A percentile compares a stretch with the other conserved stretches of the same genome.
These are phyloP conservation scores for Tragulus kanchil DNA, from an alignment of 2,113 vertebrate genomes.

Conservation along the genomic window DNA sequence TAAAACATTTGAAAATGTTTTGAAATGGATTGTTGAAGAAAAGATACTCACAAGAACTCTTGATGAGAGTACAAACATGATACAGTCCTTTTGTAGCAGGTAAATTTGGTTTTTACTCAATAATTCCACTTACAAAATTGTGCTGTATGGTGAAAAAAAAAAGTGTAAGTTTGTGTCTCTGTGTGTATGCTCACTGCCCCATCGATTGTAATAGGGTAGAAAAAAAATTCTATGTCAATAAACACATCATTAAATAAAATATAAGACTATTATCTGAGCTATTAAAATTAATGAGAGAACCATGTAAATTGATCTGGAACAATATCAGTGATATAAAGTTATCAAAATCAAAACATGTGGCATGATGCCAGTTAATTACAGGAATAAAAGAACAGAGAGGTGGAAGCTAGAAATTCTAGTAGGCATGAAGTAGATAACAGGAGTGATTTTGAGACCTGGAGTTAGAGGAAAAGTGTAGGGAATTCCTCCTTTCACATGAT, in stretches of 20 bases:
- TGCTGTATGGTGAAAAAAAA: neutral
- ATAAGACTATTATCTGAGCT: neutral
- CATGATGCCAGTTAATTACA: neutral
- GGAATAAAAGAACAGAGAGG: neutral
- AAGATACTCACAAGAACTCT: neutral
- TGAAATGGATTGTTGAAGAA: neutral
- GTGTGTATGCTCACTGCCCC: neutral
- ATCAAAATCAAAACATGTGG: neutral
- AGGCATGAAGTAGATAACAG: neutral
- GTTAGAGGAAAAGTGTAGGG: neutral
- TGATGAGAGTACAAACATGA: neutral
- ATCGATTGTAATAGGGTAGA: neutral
- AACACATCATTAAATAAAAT: neutral
- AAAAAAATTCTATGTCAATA: neutral
- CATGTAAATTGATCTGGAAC: neutral
- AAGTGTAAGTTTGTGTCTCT: neutral
- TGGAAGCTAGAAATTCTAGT: neutral
- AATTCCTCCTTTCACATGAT: neutral
- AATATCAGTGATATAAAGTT: neutral
- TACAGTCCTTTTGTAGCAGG: neutral
- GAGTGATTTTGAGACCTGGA: neutral
- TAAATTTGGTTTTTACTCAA: neutral
- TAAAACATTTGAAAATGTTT: neutral
- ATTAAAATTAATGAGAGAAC: neutral
- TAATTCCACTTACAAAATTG: neutral